These are phyloP conservation scores for Scolopax rusticola DNA, from an alignment of 2,797 vertebrate genomes.

Conservation along the genomic window DNA sequence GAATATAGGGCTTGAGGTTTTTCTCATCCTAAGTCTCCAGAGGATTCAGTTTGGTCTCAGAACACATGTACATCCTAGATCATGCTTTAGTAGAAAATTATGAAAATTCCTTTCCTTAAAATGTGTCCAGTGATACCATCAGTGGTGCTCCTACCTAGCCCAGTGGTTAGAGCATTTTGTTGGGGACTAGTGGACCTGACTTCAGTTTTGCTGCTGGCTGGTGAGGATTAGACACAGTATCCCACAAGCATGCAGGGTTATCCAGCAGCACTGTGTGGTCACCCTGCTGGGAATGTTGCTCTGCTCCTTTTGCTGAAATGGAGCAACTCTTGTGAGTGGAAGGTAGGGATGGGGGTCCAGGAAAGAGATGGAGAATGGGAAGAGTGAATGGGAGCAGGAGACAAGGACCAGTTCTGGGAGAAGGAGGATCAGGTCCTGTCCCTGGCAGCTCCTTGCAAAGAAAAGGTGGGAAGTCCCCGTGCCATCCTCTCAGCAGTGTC, in stretches of 20 bases:
- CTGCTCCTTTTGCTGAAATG: not conserved
- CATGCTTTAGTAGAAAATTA: not conserved
- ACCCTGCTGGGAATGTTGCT: not conserved
- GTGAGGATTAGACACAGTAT: not conserved
- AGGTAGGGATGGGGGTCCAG: not conserved
- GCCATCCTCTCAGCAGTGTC: not conserved
- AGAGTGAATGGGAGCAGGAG: not conserved
- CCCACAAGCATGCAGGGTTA: not conserved
- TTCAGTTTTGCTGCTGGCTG: fast-evolving
- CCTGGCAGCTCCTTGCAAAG: not conserved
- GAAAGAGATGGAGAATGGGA: not conserved
- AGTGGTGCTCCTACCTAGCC: not conserved
- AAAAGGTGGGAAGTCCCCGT: not conserved
- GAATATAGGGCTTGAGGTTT: not conserved
- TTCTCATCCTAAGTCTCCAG: not conserved
- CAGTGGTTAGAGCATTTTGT: not conserved
- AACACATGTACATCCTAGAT: not conserved
- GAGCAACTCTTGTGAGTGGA: not conserved
- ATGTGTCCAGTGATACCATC: not conserved
- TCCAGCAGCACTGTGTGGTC: not conserved
- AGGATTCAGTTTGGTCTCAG: not conserved
- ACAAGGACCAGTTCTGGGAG: not conserved
- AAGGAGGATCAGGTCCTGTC: not conserved
- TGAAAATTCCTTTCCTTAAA: not conserved
- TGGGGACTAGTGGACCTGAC: not conserved